phyloP scores from a whole-genome alignment of 1,140 invertebrate genomes.

The Lethrus apterus region DNA sequence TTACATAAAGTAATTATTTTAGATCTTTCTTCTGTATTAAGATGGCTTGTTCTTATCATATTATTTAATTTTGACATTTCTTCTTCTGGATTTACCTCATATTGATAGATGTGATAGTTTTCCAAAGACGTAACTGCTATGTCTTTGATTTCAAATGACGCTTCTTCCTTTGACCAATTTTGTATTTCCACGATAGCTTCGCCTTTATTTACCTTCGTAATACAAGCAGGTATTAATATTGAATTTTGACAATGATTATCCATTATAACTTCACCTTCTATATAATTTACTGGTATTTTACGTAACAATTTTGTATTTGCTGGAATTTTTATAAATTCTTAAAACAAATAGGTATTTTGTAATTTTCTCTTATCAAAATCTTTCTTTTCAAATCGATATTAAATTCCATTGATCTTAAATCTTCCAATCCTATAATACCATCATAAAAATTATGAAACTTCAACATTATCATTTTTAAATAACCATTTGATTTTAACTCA shows the following conservation, averaged over 20 bases:
- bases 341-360: neutral
- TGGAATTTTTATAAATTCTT: constrained; percentile 1
- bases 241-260: constrained; percentile 1
- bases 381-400: neutral
- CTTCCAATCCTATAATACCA: constrained; percentile 3
- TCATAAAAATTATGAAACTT: constrained; percentile 6
- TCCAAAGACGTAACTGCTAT: neutral
- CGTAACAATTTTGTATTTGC: neutral
- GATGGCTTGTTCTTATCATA: constrained; percentile 1
- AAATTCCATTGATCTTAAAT: neutral
- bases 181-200: constrained; percentile 5
- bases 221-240: neutral
- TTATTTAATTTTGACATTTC: neutral
- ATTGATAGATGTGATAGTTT: constrained; percentile 11
- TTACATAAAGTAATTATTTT: constrained; percentile 1
- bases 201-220: constrained; percentile 1
- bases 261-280: neutral
- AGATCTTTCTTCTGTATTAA: constrained; percentile 1
- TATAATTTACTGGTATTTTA: constrained; percentile 5
- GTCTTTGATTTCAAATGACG: neutral
- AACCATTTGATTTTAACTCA: neutral
- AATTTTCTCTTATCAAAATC: neutral
- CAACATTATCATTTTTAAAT: constrained; percentile 1
- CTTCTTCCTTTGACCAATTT: constrained; percentile 3
- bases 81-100: neutral